These are phyloP conservation scores for Meghimatium bilineatum DNA, from an alignment of 2,888 invertebrate genomes.

Conservation along the genomic window DNA sequence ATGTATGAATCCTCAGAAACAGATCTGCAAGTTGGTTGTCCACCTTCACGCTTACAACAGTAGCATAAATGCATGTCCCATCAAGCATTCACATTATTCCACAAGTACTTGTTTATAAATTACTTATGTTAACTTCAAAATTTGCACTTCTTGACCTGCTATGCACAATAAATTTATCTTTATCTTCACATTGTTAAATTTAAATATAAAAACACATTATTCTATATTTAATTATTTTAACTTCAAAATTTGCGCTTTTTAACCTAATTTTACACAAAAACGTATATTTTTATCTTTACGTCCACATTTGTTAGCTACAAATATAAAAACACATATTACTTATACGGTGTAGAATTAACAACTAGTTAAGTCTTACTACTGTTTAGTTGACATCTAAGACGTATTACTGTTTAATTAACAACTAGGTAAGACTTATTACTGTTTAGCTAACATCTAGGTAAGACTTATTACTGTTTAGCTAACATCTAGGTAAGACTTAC, in stretches of 20 bases:
- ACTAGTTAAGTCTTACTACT: too few species aligned
- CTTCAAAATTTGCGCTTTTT: neutral
- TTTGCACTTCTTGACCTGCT: neutral
- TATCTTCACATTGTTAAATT: neutral
- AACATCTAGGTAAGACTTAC: too few species aligned
- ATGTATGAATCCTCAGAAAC: neutral
- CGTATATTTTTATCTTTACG: neutral
- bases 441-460: too few species aligned
- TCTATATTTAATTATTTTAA: neutral
- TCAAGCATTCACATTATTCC: slow-evolving; percentile 28
- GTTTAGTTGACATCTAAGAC: too few species aligned
- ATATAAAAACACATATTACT: too few species aligned
- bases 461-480: too few species aligned
- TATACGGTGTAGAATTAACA: too few species aligned
- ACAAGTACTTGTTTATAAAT: neutral
- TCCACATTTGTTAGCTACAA: neutral
- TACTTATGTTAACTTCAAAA: neutral
- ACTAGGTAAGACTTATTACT: too few species aligned
- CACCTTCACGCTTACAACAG: slow-evolving; percentile 7
- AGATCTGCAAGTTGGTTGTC: slow-evolving; percentile 7
- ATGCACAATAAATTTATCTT: neutral
- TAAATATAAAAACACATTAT: neutral
- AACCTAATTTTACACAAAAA: neutral
- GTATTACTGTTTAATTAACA: too few species aligned
- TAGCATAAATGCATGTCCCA: slow-evolving; percentile 46